These are phyloP conservation scores for Phengaris alcon DNA, from an alignment of 2,888 invertebrate genomes.

Conservation along the genomic window DNA sequence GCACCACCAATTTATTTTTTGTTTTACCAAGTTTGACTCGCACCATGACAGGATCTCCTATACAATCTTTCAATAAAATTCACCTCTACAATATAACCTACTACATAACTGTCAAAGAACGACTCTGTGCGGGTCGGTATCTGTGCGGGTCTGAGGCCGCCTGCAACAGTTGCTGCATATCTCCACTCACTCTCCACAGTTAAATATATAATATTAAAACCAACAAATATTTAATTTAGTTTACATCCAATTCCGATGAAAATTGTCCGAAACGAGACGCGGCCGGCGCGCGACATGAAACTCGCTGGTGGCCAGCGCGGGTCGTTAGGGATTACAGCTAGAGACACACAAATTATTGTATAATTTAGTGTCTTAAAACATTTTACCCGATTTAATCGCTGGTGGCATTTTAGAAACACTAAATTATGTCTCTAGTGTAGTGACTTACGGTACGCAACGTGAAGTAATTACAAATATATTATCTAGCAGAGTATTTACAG, in stretches of 20 bases:
- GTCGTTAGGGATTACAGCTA: neutral
- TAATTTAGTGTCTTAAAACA: constrained; percentile 1
- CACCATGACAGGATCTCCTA: too few relatives aligned
- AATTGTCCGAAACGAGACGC: constrained; percentile 1
- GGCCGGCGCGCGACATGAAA: neutral
- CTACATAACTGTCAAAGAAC: neutral
- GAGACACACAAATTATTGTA: neutral
- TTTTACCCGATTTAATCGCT: neutral
- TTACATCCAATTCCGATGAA: constrained; percentile 11
- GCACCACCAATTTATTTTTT: too few relatives aligned
- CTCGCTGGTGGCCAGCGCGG: neutral
- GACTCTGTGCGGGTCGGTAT: neutral
- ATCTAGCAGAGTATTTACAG: constrained; percentile 8
- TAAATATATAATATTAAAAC: constrained; percentile 2
- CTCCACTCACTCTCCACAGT: neutral
- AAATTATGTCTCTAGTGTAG: neutral
- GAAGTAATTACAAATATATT: constrained; percentile 15
- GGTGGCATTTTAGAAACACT: constrained; percentile 5
- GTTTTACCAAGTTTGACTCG: too few relatives aligned
- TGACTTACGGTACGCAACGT: neutral
- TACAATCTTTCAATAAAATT: too few relatives aligned
- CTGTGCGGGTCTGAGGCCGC: neutral
- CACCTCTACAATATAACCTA: too few relatives aligned
- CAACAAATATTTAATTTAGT: constrained; percentile 16
- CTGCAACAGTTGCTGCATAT: neutral